Evolutionary conservation across 2,113 vertebrate species (phyloP).

Genomic region (Pollimyrus isidori): DNA sequence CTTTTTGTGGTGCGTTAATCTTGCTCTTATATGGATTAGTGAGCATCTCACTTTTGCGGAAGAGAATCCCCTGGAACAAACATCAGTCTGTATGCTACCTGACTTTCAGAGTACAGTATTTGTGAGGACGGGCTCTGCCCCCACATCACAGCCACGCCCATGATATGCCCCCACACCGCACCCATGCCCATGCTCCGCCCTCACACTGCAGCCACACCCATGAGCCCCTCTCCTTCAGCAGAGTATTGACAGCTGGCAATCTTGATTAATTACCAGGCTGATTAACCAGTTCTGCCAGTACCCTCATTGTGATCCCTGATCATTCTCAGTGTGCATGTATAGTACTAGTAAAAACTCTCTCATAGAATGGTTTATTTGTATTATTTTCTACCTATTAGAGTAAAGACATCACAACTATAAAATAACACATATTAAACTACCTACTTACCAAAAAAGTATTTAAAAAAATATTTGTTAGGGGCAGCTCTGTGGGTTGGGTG

Average conservation of each 20-base stretch:
- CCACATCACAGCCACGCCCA: background rate
- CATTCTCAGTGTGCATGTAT: background rate
- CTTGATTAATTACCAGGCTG: background rate
- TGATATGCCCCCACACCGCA: no score
- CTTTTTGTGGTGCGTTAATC: constrained; percentile 28
- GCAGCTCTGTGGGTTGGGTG: no score
- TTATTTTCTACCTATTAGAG: background rate
- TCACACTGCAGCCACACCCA: background rate
- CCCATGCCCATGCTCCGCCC: no score
- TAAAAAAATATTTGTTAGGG: no score
- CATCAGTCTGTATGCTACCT: background rate
- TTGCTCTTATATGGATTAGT: constrained; percentile 35
- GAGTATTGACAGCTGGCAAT: background rate
- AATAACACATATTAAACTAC: background rate
- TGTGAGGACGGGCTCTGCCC: background rate
- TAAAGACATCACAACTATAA: background rate
- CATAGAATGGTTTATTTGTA: background rate
- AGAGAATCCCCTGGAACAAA: background rate
- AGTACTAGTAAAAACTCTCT: background rate
- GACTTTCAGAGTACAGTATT: background rate
- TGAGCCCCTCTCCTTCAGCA: background rate
- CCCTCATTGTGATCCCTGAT: background rate
- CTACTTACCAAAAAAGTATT: background rate
- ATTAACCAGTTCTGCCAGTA: background rate
- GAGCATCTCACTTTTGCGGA: constrained; percentile 5